Conservation (phyloP, 2,113 vertebrate species). For the Procavia capensis region DNA sequence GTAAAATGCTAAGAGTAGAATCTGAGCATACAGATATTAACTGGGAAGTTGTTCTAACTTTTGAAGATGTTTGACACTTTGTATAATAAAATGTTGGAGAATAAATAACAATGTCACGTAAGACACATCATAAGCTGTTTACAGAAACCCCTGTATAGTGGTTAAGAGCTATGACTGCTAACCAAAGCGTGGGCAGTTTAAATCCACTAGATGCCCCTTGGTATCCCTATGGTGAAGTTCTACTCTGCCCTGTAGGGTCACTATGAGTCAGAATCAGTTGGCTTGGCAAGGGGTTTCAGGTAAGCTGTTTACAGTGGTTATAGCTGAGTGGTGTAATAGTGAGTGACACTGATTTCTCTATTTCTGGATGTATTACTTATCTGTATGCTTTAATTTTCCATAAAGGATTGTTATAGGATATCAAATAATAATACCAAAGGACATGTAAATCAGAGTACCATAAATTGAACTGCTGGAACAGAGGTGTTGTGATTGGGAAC, state of each 20-base stretch:
- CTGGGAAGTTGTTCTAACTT: not conserved
- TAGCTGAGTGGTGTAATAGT: conserved; percentile 1
- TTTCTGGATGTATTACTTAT: conserved; percentile 11
- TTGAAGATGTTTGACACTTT: not conserved
- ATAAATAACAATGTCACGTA: not conserved
- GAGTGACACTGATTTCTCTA: not conserved
- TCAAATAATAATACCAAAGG: not conserved
- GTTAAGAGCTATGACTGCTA: too few relatives aligned
- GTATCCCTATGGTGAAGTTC: too few relatives aligned
- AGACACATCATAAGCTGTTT: not conserved
- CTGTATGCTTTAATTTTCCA: not conserved
- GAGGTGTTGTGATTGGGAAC: not conserved
- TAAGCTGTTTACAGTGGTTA: not conserved
- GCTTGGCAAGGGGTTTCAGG: too few relatives aligned
- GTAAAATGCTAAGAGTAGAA: not conserved
- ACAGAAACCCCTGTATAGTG: too few relatives aligned
- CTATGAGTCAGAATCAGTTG: too few relatives aligned
- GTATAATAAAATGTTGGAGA: not conserved
- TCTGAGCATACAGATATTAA: not conserved
- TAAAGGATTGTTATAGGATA: not conserved
- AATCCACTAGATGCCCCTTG: too few relatives aligned
- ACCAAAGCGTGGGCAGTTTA: too few relatives aligned
- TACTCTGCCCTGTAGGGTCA: too few relatives aligned
- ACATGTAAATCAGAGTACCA: not conserved
- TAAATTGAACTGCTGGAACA: not conserved